phyloP scores from a whole-genome alignment of 2,113 vertebrate species.

The Grallaria varia region DNA sequence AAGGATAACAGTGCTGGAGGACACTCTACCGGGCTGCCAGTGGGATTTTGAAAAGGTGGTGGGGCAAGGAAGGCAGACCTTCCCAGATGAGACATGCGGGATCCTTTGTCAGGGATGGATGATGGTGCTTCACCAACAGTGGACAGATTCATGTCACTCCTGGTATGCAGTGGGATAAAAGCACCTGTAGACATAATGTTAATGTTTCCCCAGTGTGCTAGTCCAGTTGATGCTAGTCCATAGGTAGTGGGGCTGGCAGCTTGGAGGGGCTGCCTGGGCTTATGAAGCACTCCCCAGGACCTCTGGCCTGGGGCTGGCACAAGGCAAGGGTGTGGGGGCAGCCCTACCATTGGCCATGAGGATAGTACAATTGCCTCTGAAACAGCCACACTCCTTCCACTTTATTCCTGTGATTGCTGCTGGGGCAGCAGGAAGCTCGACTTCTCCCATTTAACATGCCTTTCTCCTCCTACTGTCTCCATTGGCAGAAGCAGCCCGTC shows the following conservation, averaged over 20 bases:
- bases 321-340: accelerated
- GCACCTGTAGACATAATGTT: neutral
- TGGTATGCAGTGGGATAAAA: neutral
- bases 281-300: accelerated
- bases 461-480: neutral
- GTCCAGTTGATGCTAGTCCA: neutral
- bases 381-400: neutral
- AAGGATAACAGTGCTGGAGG: accelerated
- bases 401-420: neutral
- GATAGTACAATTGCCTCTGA: accelerated
- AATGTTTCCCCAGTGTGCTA: neutral
- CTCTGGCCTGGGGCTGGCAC: neutral
- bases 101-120: neutral
- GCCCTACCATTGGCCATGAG: accelerated
- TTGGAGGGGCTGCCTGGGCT: neutral
- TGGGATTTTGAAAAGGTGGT: neutral
- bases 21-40: neutral
- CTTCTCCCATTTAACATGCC: neutral
- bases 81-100: accelerated
- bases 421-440: neutral
- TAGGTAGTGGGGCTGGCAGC: neutral
- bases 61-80: neutral
- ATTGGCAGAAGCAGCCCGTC: neutral
- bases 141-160: neutral
- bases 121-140: neutral